These are phyloP conservation scores for Deilephila elpenor DNA, from an alignment of 2,888 invertebrate species.

Conservation along the genomic window DNA sequence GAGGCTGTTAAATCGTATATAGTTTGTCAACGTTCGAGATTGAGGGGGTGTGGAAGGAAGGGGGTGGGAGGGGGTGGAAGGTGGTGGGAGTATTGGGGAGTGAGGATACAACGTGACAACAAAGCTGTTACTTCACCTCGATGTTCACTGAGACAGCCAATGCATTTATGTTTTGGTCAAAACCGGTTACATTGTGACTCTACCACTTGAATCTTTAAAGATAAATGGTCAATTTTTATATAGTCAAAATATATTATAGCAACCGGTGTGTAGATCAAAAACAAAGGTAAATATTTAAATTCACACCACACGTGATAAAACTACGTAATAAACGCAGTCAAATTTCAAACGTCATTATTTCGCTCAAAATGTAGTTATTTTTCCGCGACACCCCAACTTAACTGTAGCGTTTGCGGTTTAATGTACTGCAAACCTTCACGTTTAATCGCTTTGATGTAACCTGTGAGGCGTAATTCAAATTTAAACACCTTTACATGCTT, in stretches of 20 bases:
- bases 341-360: neutral
- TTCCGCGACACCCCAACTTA: conserved; percentile 2
- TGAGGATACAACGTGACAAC: too few relatives aligned
- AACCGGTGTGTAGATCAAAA: neutral
- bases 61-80: too few relatives aligned
- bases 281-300: neutral
- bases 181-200: too few relatives aligned
- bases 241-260: neutral
- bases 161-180: too few relatives aligned
- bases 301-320: neutral
- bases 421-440: conserved; percentile 41
- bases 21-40: too few relatives aligned
- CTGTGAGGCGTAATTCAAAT: conserved; percentile 58
- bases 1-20: too few relatives aligned
- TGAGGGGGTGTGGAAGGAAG: too few relatives aligned
- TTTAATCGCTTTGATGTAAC: conserved; percentile 57
- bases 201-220: too few relatives aligned
- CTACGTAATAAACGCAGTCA: neutral
- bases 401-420: conserved; percentile 35
- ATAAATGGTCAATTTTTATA: too few relatives aligned
- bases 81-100: too few relatives aligned
- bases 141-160: too few relatives aligned
- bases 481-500: conserved; percentile 55
- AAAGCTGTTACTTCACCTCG: too few relatives aligned
- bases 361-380: neutral